These are phyloP conservation scores for Odontocolon sp. DNA, from an alignment of 2,888 invertebrate species.

Conservation along the genomic window DNA sequence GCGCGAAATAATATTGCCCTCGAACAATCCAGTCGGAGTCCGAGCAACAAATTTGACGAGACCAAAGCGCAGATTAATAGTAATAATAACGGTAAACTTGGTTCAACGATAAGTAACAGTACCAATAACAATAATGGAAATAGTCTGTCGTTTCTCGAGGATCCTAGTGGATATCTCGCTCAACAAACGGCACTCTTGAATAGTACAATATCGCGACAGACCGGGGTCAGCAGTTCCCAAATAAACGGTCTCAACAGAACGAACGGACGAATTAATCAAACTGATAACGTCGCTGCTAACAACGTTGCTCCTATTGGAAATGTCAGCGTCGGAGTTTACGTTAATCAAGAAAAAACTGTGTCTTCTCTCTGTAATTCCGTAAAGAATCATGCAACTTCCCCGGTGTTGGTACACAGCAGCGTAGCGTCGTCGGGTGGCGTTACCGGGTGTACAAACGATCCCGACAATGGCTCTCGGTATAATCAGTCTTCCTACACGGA, in stretches of 20 bases:
- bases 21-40: slow-evolving; percentile 73
- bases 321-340: slow-evolving; percentile 65
- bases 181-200: slow-evolving; percentile 94
- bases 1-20: slow-evolving; percentile 62
- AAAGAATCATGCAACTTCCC: slow-evolving; percentile 77
- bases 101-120: slow-evolving; percentile 66
- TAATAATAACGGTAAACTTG: slow-evolving; percentile 61
- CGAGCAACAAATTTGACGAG: slow-evolving; percentile 69
- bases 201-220: slow-evolving; percentile 89
- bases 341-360: slow-evolving; percentile 77
- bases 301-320: slow-evolving; percentile 58
- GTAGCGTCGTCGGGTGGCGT: slow-evolving; percentile 76
- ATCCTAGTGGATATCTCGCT: slow-evolving; percentile 94
- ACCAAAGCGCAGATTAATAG: too few species aligned
- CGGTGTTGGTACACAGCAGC: slow-evolving; percentile 78
- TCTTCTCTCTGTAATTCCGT: slow-evolving; percentile 71
- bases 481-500: slow-evolving; percentile 69
- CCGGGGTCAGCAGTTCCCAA: slow-evolving; percentile 80
- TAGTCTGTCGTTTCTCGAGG: slow-evolving; percentile 94
- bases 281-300: slow-evolving; percentile 64
- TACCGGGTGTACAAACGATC: slow-evolving; percentile 70
- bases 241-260: slow-evolving; percentile 51
- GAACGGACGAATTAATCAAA: slow-evolving; percentile 61
- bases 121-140: slow-evolving; percentile 78
- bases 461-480: slow-evolving; percentile 71